Conservation (phyloP, 2,113 vertebrate species). For the Connochaetes taurinus region DNA sequence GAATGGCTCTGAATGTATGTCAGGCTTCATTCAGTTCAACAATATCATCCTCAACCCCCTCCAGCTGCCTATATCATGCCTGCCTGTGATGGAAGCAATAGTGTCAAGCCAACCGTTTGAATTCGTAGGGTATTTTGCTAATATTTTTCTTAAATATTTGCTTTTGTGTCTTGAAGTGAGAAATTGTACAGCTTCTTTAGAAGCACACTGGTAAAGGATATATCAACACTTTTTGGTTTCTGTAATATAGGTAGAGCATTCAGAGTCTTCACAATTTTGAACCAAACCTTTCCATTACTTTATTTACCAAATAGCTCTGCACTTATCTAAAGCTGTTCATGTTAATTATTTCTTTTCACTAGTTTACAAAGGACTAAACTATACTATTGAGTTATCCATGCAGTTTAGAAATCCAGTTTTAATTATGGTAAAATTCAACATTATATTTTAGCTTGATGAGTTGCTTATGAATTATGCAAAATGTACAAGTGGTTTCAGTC, state of each 20-base stretch:
- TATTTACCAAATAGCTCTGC: background rate
- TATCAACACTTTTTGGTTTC: background rate
- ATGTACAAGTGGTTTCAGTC: background rate
- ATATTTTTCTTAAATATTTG: background rate
- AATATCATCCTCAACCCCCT: too few relatives aligned
- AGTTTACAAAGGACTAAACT: background rate
- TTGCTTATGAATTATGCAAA: background rate
- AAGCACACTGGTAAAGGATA: conserved; percentile 35
- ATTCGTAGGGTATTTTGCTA: background rate
- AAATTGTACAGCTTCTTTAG: conserved; percentile 58
- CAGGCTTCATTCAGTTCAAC: background rate
- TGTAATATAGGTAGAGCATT: conserved; percentile 47
- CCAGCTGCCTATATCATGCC: background rate
- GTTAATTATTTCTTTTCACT: background rate
- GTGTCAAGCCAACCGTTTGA: background rate
- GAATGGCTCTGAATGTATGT: background rate
- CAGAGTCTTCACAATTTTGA: background rate
- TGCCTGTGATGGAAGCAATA: background rate
- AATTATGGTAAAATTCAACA: background rate
- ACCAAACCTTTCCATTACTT: background rate
- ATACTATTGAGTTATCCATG: background rate
- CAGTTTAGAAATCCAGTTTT: background rate
- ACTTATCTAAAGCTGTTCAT: background rate
- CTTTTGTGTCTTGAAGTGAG: conserved; percentile 66
- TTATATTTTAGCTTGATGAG: background rate